Conservation (phyloP, 2,113 vertebrate genomes). For the Xyrauchen texanus region DNA sequence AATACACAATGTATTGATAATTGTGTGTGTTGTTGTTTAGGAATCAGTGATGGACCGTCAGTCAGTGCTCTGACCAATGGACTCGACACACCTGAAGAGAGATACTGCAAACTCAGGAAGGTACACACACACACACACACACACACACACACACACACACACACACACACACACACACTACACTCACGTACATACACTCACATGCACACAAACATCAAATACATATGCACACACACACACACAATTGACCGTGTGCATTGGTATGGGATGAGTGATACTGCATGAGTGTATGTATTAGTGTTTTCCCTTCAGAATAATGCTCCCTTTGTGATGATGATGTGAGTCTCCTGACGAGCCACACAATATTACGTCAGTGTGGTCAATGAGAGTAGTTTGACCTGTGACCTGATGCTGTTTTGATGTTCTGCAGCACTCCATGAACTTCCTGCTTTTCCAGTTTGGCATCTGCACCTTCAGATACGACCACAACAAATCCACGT, state of each 20-base stretch:
- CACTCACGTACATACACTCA: too few relatives aligned
- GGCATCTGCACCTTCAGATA: constrained; percentile 96
- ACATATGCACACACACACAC: too few relatives aligned
- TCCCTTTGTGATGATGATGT: not conserved
- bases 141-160: too few relatives aligned
- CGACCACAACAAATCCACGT: constrained; percentile 85
- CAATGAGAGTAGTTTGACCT: too few relatives aligned
- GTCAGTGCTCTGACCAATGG: constrained; percentile 96
- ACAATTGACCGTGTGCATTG: too few relatives aligned
- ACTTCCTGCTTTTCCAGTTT: constrained; percentile 98
- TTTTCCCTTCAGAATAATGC: too few relatives aligned
- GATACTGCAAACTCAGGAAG: constrained; percentile 95
- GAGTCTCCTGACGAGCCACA: too few relatives aligned
- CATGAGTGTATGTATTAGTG: too few relatives aligned
- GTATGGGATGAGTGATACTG: too few relatives aligned
- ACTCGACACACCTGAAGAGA: constrained; percentile 94
- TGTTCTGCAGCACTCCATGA: constrained; percentile 92
- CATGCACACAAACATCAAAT: too few relatives aligned
- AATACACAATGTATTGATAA: not conserved
- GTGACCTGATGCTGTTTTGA: constrained; percentile 25
- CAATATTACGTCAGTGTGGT: too few relatives aligned
- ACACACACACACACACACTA: too few relatives aligned
- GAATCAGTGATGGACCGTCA: constrained; percentile 95
- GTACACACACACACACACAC: constrained; percentile 60
- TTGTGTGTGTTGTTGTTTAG: constrained; percentile 62